Conservation (phyloP, 2,797 vertebrate genomes). For the Sebastes matsubarae region DNA sequence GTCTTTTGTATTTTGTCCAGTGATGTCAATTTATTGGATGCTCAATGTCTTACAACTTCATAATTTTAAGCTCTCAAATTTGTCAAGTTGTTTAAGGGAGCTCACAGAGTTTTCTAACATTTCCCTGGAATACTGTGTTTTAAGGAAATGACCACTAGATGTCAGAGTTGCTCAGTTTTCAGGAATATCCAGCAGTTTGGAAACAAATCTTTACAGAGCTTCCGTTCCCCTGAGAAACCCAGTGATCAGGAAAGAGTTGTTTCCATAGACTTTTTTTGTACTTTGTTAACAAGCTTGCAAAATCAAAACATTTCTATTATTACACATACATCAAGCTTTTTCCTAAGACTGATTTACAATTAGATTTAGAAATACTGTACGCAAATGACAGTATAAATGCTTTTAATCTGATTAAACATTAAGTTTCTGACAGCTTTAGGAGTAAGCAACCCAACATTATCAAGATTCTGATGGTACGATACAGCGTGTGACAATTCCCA, state of each 20-base stretch:
- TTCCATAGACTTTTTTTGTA: not conserved
- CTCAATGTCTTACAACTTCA: not conserved
- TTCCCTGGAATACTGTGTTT: conserved; percentile 40
- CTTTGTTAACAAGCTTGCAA: not conserved
- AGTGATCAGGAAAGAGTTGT: not conserved
- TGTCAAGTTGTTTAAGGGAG: not conserved
- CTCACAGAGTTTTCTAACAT: not conserved
- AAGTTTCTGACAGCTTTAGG: not conserved
- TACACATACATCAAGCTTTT: not conserved
- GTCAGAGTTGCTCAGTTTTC: conserved; percentile 77
- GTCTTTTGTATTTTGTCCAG: not conserved
- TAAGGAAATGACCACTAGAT: conserved; percentile 75
- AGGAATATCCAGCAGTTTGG: not conserved
- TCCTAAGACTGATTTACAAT: not conserved
- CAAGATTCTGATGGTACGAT: too few species aligned
- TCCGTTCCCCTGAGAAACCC: not conserved
- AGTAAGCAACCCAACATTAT: too few species aligned
- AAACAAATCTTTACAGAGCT: not conserved
- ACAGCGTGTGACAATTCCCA: too few species aligned
- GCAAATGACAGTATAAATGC: not conserved
- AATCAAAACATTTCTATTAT: not conserved
- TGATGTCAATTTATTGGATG: not conserved
- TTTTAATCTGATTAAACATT: not conserved
- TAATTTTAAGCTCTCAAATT: not conserved
- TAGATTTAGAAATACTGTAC: not conserved